Base-by-base conservation (phyloP, 2,888 invertebrate species). In the Tetrapedia diversipes region DNA sequence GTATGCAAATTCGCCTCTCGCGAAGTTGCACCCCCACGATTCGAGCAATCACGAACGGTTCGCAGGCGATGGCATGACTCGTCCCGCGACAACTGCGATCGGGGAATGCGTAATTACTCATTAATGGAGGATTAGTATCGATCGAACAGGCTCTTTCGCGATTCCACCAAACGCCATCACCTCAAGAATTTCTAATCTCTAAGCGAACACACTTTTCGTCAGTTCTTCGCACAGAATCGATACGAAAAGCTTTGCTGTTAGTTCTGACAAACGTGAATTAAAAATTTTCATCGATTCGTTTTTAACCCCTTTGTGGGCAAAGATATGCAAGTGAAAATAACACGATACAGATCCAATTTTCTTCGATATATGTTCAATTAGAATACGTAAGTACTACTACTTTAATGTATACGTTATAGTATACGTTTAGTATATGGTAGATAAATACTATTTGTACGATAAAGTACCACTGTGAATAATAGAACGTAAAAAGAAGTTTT, bases 101-200 rank as follows among this genome's bases (percentile, higher is more conserved):
- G 14, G 37, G 7, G 66, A 77, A 73, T 59, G 11, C 27, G 68
- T 65, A 68, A 74, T 78, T 54, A 39, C 57, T 1, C 64, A 78
- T 78, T 69, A 78, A 74, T 74, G 49, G 24, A n/a, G 45, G 68
- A 81, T 10, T 27, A 45, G n/a, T 65, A 80, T 80, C 63, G 77
- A 80, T 72, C 19, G 29, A 7, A 49, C n/a, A 47, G 39, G 14
- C 24, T 37, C 4, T n/a, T n/a, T 29, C 16, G 10, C n/a, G 7
- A 53, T 66, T 59, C 43, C 32, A 29, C 4, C 22, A 7, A 19
- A 19, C n/a, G 27, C 27, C n/a, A n/a, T n/a, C n/a, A 34, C 19
- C 24, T n/a, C 19, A 16, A 43, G 51, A 53, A 70, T 57, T 16
- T 37, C 16, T 45, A 19, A 24, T 34, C n/a, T 43, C 22, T 10